Percentiles rank a stretch among this genome's conserved stretches.
These are phyloP conservation scores for Euwallacea similis DNA, from an alignment of 1,140 invertebrate species.

Conservation along the genomic window DNA sequence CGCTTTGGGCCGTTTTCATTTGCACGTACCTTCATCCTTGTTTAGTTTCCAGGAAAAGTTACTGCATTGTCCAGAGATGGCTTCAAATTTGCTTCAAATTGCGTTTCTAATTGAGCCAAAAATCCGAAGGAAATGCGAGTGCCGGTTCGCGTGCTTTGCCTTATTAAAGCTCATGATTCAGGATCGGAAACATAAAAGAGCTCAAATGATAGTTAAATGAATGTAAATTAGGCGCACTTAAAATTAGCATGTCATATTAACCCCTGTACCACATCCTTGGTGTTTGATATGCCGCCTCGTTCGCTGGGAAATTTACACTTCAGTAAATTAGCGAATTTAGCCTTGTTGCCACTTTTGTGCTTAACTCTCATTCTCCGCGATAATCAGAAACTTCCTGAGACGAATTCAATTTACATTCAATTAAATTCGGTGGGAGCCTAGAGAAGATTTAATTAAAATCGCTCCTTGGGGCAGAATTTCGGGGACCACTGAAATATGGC, in stretches of 20 bases:
- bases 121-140: constrained; percentile 8
- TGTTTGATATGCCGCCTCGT: constrained; percentile 40
- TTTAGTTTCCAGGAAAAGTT: constrained; percentile 18
- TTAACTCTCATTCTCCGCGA: background rate
- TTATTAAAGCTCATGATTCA: constrained; percentile 36
- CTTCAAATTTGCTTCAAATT: background rate
- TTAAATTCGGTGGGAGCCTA: background rate
- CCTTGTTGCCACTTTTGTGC: constrained; percentile 19
- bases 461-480: background rate
- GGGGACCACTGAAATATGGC: background rate
- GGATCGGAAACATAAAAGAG: constrained; percentile 39
- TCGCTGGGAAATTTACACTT: constrained; percentile 23
- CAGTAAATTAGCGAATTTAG: constrained; percentile 26
- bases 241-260: constrained; percentile 45
- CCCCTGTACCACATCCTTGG: constrained; percentile 39
- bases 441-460: background rate
- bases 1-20: constrained; percentile 24
- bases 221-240: constrained; percentile 43
- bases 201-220: constrained; percentile 42
- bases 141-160: constrained; percentile 32
- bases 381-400: background rate
- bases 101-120: background rate
- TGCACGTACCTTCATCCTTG: constrained; percentile 21
- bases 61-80: background rate
- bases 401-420: background rate